Evolutionary conservation across 2,797 vertebrate genomes (phyloP), one percentile per base, ranked within the genome.

Genomic region (Zalophus californianus): DNA sequence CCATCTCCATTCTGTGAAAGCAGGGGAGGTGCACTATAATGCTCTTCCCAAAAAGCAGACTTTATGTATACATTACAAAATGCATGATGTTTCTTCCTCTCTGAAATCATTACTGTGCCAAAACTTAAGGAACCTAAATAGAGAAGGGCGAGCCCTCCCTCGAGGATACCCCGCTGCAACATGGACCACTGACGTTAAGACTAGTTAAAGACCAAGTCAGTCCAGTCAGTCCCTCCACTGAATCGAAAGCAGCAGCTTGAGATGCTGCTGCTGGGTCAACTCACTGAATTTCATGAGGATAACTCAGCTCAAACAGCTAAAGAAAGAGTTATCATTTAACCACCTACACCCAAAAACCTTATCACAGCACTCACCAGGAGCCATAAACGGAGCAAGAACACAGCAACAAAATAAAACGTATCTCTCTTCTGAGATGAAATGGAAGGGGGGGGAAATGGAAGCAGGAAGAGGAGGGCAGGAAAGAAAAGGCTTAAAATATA

Each of bases 1-100:
- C 27, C 15, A 15, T n/a, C 56, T 50, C 77, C 11, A 8, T 10
- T n/a, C 75, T 38, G 27, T 4, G 32, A 56, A 54, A 50, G 6
- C 38, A 16, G 1, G 0, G 1, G 0, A 50, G 52, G 23, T 38
- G 12, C 4, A 7, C 32, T 27, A 9, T 0, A 3, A 15, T 75
- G 27, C 38, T 50, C 21, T 48, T 50, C 50, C 60, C 56, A 14
- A 16, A 58, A 68, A 50, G 23, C 78, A 79, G 38, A 58, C 20
- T 72, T 35, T 1, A 48, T 0, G 3, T 12, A 9, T 27, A 9
- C 54, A 15, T 66, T 32, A 58, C 0, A 1, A 32, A 66, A 21
- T 3, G 32, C 18, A 32, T 0, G 8, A 0, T 29, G 27, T 10
- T 78, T 66, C 68, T 29, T 25, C 20, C 89, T 75, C 72, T 80